Evolutionary conservation across 2,113 vertebrate species (phyloP).

Genomic region (Anhinga rufa): DNA sequence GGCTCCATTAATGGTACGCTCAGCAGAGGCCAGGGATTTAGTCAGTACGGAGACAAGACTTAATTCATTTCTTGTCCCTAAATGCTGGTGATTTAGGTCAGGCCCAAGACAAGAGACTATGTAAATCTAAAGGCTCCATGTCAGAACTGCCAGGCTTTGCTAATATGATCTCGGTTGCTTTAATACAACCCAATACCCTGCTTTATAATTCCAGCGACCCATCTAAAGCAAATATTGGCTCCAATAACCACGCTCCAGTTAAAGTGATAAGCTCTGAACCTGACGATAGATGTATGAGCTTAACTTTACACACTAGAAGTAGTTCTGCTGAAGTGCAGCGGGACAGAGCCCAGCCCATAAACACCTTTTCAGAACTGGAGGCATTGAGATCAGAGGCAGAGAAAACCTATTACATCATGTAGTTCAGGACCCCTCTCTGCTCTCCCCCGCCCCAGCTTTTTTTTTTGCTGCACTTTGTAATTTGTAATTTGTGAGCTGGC

Average conservation of each 20-base stretch:
- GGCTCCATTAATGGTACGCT: neutral
- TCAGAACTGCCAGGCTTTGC: neutral
- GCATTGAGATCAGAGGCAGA: neutral
- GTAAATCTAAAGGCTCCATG: neutral
- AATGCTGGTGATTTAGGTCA: neutral
- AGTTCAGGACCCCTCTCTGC: neutral
- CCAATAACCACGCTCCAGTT: neutral
- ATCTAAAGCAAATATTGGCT: neutral
- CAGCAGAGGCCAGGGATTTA: neutral
- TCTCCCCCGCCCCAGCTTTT: neutral
- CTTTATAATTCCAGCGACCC: neutral
- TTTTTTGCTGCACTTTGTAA: neutral
- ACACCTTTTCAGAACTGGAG: neutral
- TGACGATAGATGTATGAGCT: neutral
- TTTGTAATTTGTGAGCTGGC: neutral
- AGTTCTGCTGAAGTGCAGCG: neutral
- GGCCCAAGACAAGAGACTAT: neutral
- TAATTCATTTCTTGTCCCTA: neutral
- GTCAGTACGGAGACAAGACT: neutral
- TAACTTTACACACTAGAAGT: neutral
- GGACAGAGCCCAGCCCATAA: neutral
- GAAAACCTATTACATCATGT: fast-evolving
- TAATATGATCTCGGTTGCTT: neutral
- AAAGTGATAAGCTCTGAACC: neutral
- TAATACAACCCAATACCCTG: neutral